Base-by-base conservation (phyloP, 2,888 invertebrate species). In the Xestia ashworthii region DNA sequence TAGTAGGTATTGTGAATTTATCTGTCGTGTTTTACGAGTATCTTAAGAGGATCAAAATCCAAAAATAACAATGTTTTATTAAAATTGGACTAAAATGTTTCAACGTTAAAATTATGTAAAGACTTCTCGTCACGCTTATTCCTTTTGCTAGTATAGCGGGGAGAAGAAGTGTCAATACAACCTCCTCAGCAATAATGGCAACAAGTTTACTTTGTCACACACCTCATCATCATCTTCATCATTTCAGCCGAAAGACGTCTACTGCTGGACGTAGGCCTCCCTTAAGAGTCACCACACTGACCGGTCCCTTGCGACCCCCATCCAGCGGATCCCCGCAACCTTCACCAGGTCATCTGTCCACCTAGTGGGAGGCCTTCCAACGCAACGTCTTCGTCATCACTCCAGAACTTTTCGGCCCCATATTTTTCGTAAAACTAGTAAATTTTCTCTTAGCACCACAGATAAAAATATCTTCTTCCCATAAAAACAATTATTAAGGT, bases 401-500 rank as follows among this genome's bases (percentile, higher is more conserved):
- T 32, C 32, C 32, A 32, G 32, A 32, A 32, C 32, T 32, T 32
- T 32, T 32, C 32, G 32, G 32, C 32, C 32, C 32, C 32, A 32
- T 32, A 32, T 32, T 32, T 32, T 2, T 32, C 32, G 32, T 32
- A 32, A 32, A 32, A 32, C 32, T 32, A 32, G 32, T 32, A 32
- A 32, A 32, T 32, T 14, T n/a, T 22, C 16, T 46, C 22, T 46
- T 32, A 25, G 25, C 2, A 9, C 12, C 55, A 16, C 44, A 69
- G 25, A 46, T 32, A 14, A 46, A 55, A 74, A 58, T 25, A 58
- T 25, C 25, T 25, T 60, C 19, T 60, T 38, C 38, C 60, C 60
- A 75, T n/a, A 41, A 48, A 68, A 67, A 67, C 78, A 78, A 85
- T 78, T 70, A 85, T 78, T 70, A 85, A 74, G 38, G 55, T 72